Evolutionary conservation across 2,113 vertebrate species (phyloP).

Genomic region (Panthera tigris): DNA sequence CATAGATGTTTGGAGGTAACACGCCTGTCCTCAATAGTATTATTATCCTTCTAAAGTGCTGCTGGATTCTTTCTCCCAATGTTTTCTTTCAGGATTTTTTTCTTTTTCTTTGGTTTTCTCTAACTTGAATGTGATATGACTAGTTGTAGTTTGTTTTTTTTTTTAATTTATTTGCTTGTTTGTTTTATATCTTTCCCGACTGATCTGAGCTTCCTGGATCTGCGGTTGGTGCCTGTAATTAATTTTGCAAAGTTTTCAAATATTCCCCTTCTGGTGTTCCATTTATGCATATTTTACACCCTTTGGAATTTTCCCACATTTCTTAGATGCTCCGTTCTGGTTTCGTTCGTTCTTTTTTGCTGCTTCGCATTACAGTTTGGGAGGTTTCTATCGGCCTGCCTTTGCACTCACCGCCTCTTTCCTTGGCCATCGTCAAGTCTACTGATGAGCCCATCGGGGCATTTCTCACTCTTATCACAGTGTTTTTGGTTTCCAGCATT

Average conservation of each 20-base stretch:
- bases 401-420: neutral
- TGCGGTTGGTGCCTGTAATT: neutral
- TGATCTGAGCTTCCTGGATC: neutral
- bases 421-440: neutral
- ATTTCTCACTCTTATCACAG: neutral
- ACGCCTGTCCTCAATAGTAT: neutral
- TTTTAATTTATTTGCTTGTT: neutral
- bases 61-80: neutral
- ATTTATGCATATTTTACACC: neutral
- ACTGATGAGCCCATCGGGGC: neutral
- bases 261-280: neutral
- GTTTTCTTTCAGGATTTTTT: neutral
- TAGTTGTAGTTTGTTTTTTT: neutral
- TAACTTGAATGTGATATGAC: neutral
- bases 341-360: neutral
- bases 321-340: neutral
- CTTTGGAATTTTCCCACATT: neutral
- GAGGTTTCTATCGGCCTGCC: neutral
- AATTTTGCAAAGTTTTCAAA: neutral
- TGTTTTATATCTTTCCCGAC: neutral
- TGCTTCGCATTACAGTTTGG: neutral
- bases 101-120: neutral
- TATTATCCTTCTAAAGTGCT: neutral
- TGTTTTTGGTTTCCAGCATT: neutral
- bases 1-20: neutral